Percentiles rank a stretch among this genome's conserved stretches.
Conservation (phyloP, 2,888 invertebrate genomes). For the Timema cristinae region DNA sequence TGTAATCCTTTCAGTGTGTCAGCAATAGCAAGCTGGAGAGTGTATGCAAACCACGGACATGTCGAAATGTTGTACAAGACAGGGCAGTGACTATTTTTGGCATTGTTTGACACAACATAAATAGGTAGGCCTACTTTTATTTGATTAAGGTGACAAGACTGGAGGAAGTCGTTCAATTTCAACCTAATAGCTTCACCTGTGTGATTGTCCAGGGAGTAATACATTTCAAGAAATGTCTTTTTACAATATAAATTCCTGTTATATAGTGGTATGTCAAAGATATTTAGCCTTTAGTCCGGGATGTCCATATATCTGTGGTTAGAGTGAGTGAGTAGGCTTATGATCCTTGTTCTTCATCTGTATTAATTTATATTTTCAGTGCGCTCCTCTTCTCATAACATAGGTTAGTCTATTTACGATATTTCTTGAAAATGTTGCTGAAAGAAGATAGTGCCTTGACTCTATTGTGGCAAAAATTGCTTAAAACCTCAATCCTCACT, state of each 20-base stretch:
- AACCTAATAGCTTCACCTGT: conserved; percentile 5
- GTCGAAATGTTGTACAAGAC: conserved; percentile 8
- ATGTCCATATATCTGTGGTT: conserved; percentile 17
- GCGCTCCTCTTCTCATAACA: background rate
- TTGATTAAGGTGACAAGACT: background rate
- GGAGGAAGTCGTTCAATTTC: background rate
- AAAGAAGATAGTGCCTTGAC: background rate
- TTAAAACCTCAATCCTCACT: conserved; percentile 15
- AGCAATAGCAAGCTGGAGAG: conserved; percentile 10
- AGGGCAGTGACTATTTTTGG: conserved; percentile 9
- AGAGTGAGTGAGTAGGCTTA: background rate
- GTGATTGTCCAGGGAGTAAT: conserved; percentile 9
- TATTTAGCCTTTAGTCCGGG: conserved; percentile 13
- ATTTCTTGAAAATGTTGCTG: conserved; percentile 11
- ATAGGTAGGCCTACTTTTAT: conserved; percentile 10
- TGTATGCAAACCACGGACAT: conserved; percentile 13
- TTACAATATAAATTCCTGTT: background rate
- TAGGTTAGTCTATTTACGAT: background rate
- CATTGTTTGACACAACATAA: conserved; percentile 19
- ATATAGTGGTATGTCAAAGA: conserved; percentile 12
- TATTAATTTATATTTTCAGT: background rate
- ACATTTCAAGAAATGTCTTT: conserved; percentile 4
- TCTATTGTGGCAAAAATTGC: no score
- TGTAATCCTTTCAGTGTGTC: background rate
- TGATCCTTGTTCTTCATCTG: no score